phyloP scores from a whole-genome alignment of 2,113 vertebrate species.

The Neofelis nebulosa region DNA sequence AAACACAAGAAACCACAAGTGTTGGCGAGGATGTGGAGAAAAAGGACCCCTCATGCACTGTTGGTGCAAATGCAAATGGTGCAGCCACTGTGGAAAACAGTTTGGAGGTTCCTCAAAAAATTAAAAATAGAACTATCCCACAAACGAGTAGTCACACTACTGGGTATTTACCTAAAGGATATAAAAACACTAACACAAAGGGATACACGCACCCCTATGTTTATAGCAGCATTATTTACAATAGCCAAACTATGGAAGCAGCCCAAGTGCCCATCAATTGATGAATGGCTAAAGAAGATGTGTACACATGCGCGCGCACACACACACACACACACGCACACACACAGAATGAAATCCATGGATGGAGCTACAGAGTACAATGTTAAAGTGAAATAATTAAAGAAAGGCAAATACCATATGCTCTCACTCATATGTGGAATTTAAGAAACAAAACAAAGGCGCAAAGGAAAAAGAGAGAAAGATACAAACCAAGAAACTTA shows the following conservation, averaged over 20 bases:
- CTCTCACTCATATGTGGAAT: neutral
- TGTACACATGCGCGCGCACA: neutral
- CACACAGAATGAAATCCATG: neutral
- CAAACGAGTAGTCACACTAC: neutral
- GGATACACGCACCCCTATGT: neutral
- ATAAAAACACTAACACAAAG: neutral
- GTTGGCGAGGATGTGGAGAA: neutral
- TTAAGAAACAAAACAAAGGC: neutral
- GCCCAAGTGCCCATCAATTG: neutral
- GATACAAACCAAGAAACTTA: neutral
- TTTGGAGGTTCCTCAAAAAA: neutral
- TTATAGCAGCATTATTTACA: neutral
- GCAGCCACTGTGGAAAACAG: neutral
- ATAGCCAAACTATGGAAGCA: neutral
- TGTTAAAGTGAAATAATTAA: neutral
- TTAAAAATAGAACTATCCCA: neutral
- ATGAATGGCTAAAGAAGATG: neutral
- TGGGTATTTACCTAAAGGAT: neutral
- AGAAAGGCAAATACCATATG: neutral
- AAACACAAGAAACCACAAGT: neutral
- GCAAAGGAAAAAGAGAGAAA: neutral
- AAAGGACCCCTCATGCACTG: neutral
- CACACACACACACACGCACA: neutral
- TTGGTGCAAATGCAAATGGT: neutral
- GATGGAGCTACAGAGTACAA: neutral